Evolutionary conservation across 2,113 vertebrate species (phyloP).

Genomic region (Eretmodus cyanostictus): DNA sequence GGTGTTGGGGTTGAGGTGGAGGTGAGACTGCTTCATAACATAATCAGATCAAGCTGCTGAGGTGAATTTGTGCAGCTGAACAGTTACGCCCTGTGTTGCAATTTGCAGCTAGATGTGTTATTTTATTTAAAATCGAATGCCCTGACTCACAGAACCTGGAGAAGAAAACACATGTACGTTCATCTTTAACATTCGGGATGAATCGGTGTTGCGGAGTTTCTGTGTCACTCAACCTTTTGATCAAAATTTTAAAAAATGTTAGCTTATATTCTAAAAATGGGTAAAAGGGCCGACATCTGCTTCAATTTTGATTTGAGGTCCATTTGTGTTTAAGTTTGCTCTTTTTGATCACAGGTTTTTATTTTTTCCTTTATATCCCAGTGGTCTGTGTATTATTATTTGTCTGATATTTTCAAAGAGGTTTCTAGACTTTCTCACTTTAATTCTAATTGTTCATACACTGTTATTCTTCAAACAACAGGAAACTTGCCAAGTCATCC

Average conservation of each 20-base stretch:
- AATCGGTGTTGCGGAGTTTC: rapidly evolving
- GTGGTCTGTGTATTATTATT: rapidly evolving
- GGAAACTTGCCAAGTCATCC: background rate
- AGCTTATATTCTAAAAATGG: background rate
- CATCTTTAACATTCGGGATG: background rate
- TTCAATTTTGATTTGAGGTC: background rate
- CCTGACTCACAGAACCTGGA: background rate
- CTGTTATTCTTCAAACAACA: background rate
- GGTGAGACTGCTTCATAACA: background rate
- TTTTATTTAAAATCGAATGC: background rate
- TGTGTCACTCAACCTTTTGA: background rate
- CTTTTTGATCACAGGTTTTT: background rate
- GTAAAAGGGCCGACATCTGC: background rate
- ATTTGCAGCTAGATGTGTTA: background rate
- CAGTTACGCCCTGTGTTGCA: background rate
- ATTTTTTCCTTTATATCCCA: background rate
- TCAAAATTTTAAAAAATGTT: rapidly evolving
- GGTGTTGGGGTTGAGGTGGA: background rate
- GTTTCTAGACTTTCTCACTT: background rate
- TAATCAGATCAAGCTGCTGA: background rate
- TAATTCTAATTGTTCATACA: background rate
- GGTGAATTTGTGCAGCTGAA: background rate
- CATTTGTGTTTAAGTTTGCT: background rate
- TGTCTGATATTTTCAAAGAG: background rate
- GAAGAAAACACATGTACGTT: background rate